Conservation (phyloP, 1,140 invertebrate genomes). For the Drosophila erecta region DNA sequence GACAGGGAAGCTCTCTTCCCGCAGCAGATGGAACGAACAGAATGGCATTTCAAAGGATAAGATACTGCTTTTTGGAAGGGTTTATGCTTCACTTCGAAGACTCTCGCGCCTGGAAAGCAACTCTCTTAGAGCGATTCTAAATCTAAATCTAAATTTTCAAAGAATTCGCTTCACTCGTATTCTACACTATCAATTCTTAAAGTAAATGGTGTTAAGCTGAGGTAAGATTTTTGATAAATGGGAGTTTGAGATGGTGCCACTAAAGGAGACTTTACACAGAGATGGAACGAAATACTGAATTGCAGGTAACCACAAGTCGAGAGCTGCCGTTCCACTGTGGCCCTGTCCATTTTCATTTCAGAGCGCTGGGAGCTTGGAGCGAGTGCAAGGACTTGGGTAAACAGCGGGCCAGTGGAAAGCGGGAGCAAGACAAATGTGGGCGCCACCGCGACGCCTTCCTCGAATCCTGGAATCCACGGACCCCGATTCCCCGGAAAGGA, state of each 20-base stretch:
- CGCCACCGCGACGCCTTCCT: conserved; percentile 53
- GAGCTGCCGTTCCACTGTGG: background rate
- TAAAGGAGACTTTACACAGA: background rate
- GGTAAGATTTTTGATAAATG: too few relatives aligned
- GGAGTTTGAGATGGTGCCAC: too few relatives aligned
- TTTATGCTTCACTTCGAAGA: background rate
- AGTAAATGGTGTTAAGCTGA: too few relatives aligned
- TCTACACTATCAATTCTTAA: too few relatives aligned
- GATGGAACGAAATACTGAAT: background rate
- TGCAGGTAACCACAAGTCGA: conserved; percentile 2
- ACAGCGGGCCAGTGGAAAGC: conserved; percentile 48
- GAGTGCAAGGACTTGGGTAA: conserved; percentile 71
- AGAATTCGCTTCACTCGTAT: too few relatives aligned
- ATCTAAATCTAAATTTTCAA: too few relatives aligned
- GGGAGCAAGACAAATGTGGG: conserved; percentile 68
- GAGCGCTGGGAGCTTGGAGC: conserved; percentile 63
- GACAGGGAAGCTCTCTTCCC: background rate
- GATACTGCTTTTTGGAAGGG: background rate
- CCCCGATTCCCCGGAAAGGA: conserved; percentile 5
- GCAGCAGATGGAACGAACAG: background rate
- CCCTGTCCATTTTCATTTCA: conserved; percentile 53
- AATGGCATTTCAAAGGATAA: background rate
- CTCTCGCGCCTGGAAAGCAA: background rate
- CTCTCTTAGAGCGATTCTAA: too few relatives aligned
- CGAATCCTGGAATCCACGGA: conserved; percentile 1